Conservation (phyloP, 2,113 vertebrate species). For the Desmodus rotundus region DNA sequence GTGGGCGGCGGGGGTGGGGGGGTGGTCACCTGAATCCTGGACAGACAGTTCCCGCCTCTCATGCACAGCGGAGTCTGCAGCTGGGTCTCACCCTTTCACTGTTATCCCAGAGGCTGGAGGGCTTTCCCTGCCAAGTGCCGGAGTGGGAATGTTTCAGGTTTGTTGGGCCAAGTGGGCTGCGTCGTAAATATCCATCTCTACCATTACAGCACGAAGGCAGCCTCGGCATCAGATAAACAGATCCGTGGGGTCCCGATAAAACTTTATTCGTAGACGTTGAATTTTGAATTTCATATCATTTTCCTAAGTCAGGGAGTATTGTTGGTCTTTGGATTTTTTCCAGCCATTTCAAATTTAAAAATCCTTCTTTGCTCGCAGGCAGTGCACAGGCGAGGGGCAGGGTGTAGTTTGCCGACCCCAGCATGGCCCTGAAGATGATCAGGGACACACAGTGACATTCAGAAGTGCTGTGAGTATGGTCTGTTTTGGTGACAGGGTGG, state of each 20-base stretch:
- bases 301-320: background rate
- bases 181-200: rapidly evolving
- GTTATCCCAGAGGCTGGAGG: background rate
- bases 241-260: background rate
- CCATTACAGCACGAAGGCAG: background rate
- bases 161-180: background rate
- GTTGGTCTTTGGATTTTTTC: background rate
- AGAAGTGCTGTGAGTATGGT: background rate
- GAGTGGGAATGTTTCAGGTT: no score
- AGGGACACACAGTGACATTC: background rate
- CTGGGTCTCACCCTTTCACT: background rate
- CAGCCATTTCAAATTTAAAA: background rate
- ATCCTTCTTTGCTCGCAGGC: background rate
- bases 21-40: background rate
- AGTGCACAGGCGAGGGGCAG: background rate
- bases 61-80: background rate
- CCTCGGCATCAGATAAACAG: no score
- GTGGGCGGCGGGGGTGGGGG: no score
- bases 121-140: background rate
- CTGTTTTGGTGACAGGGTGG: background rate
- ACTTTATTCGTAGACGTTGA: background rate
- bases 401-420: background rate
- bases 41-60: rapidly evolving
- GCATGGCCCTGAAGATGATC: background rate
- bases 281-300: background rate